These are phyloP conservation scores for Gastrophysa polygoni DNA, from an alignment of 2,888 invertebrate species.

Conservation along the genomic window DNA sequence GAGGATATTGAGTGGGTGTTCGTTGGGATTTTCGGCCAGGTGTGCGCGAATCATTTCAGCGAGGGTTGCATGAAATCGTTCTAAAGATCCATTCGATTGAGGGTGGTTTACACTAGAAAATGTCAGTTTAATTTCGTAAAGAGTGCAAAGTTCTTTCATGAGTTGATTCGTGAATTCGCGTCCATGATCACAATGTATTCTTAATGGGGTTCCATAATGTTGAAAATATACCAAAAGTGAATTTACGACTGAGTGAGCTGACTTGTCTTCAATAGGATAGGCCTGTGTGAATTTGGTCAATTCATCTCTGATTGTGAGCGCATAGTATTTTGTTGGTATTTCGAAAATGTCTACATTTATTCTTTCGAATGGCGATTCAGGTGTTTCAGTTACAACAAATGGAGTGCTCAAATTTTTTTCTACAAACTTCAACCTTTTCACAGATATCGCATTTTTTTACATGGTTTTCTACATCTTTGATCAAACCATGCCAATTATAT, in stretches of 20 bases:
- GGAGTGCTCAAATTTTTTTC: not conserved
- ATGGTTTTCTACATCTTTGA: slow-evolving; percentile 16
- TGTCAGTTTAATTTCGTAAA: slow-evolving; percentile 19
- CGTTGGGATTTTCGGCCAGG: slow-evolving; percentile 13
- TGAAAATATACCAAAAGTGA: slow-evolving; percentile 10
- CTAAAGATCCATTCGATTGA: slow-evolving; percentile 22
- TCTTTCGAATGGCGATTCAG: slow-evolving; percentile 17
- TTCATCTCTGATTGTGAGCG: slow-evolving; percentile 11
- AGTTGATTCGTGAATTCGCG: not conserved
- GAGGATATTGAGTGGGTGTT: slow-evolving; percentile 21
- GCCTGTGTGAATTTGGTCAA: slow-evolving; percentile 15
- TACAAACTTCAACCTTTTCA: not conserved
- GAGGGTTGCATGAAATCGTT: slow-evolving; percentile 24
- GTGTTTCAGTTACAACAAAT: slow-evolving; percentile 10
- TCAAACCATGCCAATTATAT: slow-evolving; percentile 22
- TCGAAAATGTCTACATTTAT: slow-evolving; percentile 2
- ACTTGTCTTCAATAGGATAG: not conserved
- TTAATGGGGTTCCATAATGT: not conserved
- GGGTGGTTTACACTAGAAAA: slow-evolving; percentile 16
- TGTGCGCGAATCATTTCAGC: slow-evolving; percentile 25
- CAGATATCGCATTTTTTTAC: slow-evolving; percentile 5
- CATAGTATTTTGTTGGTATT: slow-evolving; percentile 11
- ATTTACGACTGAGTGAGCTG: not conserved
- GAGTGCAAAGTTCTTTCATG: slow-evolving; percentile 13
- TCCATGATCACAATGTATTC: not conserved